Evolutionary conservation across 2,113 vertebrate species (phyloP), one percentile per base, ranked within the genome.

Genomic region (Gymnobelideus leadbeateri): DNA sequence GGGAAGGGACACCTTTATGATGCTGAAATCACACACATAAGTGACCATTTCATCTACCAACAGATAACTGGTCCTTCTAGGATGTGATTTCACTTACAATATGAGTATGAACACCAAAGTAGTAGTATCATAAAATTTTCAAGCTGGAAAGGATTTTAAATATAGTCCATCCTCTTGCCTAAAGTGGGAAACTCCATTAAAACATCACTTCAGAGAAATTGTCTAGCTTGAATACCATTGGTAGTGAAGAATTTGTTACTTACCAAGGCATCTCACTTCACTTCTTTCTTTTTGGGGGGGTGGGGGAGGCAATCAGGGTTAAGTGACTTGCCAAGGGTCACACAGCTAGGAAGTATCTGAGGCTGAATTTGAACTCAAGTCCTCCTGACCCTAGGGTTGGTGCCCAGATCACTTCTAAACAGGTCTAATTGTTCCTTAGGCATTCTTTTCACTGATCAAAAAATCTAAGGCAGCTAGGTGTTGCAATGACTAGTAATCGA

Each of bases 21-120:
- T 19, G 2, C 19, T 92, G 95, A 91, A 77, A 89, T 94, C 26
- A 92, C 25, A 93, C 9, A 95, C 8, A 5, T 49, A 92, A 21
- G 2, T 24, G 89, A n/a, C 96, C 16, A n/a, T 77, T 14, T 77
- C 37, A 77, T 77, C 37, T n/a, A 77, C 16, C 68, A 16, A 68
- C 31, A 68, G 61, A 68, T 16, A 68, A 14, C 31, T 68, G 31
- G 4, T 37, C n/a, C 61, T 68, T 37, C 12, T n/a, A 77, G 16
- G 37, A 77, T n/a, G 16, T 77, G 37, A 8, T 77, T n/a, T 77
- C 37, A 77, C 37, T n/a, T 77, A n/a, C 37, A n/a, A 19, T 21
- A 77, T 21, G 68, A 77, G 37, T 4, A 77, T n/a, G 14, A n/a
- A 5, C 14, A n/a, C 14, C 31, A 31, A 61, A 61, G 16, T 6